These are phyloP conservation scores for Pyrochroa serraticornis DNA, from an alignment of 2,888 invertebrate species.

Conservation along the genomic window DNA sequence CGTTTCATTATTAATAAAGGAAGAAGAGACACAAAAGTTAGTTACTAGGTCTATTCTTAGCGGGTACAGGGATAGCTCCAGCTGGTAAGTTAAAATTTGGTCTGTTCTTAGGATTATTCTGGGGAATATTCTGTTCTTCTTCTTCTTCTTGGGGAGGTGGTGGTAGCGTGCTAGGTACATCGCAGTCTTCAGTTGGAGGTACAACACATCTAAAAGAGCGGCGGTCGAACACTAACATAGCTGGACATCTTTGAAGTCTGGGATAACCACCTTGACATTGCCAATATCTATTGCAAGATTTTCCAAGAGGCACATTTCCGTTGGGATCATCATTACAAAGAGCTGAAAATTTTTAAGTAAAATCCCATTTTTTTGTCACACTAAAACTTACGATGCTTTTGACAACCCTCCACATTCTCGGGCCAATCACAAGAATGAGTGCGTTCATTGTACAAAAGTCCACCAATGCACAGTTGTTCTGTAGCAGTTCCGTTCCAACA, in stretches of 20 bases:
- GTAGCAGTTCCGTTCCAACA: slow-evolving; percentile 95
- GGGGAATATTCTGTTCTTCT: slow-evolving; percentile 48
- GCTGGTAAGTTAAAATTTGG: slow-evolving; percentile 52
- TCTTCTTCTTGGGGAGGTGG: slow-evolving; percentile 66
- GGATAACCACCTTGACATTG: slow-evolving; percentile 94
- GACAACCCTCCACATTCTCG: slow-evolving; percentile 90
- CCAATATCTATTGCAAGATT: slow-evolving; percentile 94
- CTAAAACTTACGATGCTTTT: slow-evolving; percentile 86
- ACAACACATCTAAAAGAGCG: slow-evolving; percentile 84
- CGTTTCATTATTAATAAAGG: slow-evolving; percentile 3
- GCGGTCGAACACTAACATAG: slow-evolving; percentile 86
- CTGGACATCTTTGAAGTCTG: slow-evolving; percentile 86
- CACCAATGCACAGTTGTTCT: slow-evolving; percentile 90
- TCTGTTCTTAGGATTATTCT: slow-evolving; percentile 50
- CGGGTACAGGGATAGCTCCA: slow-evolving; percentile 55
- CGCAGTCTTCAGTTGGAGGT: slow-evolving; percentile 89
- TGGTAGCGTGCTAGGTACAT: slow-evolving; percentile 78
- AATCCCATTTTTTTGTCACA: background rate
- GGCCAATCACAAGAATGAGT: slow-evolving; percentile 95
- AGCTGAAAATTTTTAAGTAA: slow-evolving; percentile 63
- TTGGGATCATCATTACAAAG: slow-evolving; percentile 90
- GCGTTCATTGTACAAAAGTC: slow-evolving; percentile 87
- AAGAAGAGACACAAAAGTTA: slow-evolving; percentile 13
- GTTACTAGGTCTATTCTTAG: slow-evolving; percentile 40
- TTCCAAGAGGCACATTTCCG: slow-evolving; percentile 88